These are phyloP conservation scores for Periophthalmus modestus DNA, from an alignment of 2,113 vertebrate genomes.

Conservation along the genomic window DNA sequence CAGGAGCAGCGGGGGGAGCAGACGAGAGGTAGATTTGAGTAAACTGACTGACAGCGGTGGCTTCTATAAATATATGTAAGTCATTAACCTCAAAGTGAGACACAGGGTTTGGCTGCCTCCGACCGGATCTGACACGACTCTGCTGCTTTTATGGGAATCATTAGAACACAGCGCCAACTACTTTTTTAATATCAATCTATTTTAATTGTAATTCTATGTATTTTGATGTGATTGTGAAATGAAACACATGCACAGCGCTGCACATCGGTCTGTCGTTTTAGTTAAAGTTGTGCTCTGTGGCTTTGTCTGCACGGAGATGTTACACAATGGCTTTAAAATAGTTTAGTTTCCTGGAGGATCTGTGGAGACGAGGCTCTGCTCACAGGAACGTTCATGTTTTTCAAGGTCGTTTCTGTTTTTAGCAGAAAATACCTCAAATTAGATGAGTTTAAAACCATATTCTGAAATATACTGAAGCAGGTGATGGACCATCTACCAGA, in stretches of 20 bases:
- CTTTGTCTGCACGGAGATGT: too few relatives aligned
- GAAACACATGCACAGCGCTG: neutral
- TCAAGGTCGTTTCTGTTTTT: too few relatives aligned
- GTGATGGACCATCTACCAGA: too few relatives aligned
- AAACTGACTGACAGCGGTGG: constrained; percentile 50
- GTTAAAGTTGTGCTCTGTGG: too few relatives aligned
- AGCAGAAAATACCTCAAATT: too few relatives aligned
- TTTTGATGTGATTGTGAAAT: neutral
- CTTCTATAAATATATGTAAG: constrained; percentile 56
- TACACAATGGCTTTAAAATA: too few relatives aligned
- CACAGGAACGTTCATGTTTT: too few relatives aligned
- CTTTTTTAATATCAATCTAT: neutral
- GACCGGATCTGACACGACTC: constrained; percentile 16
- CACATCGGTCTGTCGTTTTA: neutral
- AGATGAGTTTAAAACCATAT: too few relatives aligned
- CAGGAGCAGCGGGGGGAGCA: constrained; percentile 21
- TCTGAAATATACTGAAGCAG: too few relatives aligned
- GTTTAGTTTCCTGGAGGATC: too few relatives aligned
- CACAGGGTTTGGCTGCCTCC: constrained; percentile 9
- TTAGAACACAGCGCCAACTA: neutral
- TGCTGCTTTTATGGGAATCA: constrained; percentile 12
- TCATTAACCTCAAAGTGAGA: constrained; percentile 51
- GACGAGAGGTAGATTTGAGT: constrained; percentile 39
- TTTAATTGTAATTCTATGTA: neutral
- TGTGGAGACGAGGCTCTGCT: too few relatives aligned